Evolutionary conservation across 2,113 vertebrate species (phyloP), one percentile per base, ranked within the genome.

Genomic region (Neogale vison): DNA sequence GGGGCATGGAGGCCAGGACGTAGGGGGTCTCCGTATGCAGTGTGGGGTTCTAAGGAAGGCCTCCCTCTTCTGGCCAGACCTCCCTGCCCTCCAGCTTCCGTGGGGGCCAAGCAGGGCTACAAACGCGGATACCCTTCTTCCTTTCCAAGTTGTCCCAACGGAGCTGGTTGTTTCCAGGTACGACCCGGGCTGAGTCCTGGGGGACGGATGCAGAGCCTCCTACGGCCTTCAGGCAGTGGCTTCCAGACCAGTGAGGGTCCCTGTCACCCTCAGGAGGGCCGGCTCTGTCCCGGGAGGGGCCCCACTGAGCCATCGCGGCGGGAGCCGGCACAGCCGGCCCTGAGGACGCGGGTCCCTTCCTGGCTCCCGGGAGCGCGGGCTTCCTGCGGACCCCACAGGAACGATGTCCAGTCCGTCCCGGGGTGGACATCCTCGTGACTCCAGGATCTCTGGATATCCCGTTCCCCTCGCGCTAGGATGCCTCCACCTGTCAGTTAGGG

Each of bases 71-170:
- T 29, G 24, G 7, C 42, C 42, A 15, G 72, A 17, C 72, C 14
- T 31, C 74, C 39, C 15, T 14, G 14, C 42, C 74, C 26, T 31
- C 26, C 15, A 2, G 42, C 24, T 18, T 31, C 17, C 4, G 6
- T 15, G 15, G 24, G 42, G 42, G 42, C 74, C 74, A 18, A 47
- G 42, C 74, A 0, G 14, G 3, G 26, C 17, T 17, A 47, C 42
- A 5, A 1, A 18, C 1, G 3, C 1, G 26, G 72, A 5, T 29
- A 1, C 7, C 4, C 74, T 0, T 5, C 15, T 18, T 31, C 42
- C 26, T 31, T 4, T 1, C 4, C 3, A 29, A 45, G 72, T 3
- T 1, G 72, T 42, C 72, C 12, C 1, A 1, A 1, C 3, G 13
- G 72, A 76, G 39, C 72, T 26, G 39, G 23, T 15, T 0, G 24